Evolutionary conservation across 2,797 vertebrate species (phyloP).

Genomic region (Cynopterus sphinx): DNA sequence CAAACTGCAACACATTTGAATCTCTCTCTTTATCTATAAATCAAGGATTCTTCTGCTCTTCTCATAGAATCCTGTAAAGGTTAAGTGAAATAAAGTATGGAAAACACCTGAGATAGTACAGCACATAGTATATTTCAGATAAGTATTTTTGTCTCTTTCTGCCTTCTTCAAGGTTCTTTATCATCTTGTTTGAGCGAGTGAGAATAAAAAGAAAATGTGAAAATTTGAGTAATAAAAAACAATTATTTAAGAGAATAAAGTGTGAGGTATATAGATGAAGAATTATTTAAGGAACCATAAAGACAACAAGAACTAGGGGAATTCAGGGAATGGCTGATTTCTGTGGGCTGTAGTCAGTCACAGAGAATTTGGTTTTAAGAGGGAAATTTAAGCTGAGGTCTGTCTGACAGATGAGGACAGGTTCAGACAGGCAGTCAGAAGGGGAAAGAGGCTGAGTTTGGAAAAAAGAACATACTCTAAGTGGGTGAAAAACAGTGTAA

Average conservation of each 20-base stretch:
- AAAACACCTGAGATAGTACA: background rate
- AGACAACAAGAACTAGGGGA: background rate
- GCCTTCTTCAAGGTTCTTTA: slow-evolving; percentile 48
- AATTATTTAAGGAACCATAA: background rate
- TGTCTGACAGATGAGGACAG: background rate
- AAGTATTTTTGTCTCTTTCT: slow-evolving; percentile 25
- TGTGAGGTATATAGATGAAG: background rate
- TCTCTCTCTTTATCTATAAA: slow-evolving; percentile 33
- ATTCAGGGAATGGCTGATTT: background rate
- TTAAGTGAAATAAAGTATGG: slow-evolving; percentile 27
- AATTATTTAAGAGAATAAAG: slow-evolving; percentile 31
- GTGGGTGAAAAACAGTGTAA: background rate
- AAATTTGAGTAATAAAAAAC: slow-evolving; percentile 30
- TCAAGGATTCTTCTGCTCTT: background rate
- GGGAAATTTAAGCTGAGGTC: slow-evolving; percentile 15
- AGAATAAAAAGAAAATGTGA: slow-evolving; percentile 11
- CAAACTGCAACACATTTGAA: background rate
- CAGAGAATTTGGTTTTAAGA: slow-evolving; percentile 27
- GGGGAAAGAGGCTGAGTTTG: background rate
- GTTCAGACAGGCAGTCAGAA: slow-evolving; percentile 10
- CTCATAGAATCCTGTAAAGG: slow-evolving; percentile 28
- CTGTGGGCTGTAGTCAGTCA: background rate
- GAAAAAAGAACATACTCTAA: background rate
- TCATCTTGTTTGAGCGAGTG: background rate
- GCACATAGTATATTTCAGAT: background rate